A percentile compares a stretch with the other conserved stretches of the same genome.
phyloP scores from a whole-genome alignment of 2,888 invertebrate genomes.

The Gastrophysa polygoni region DNA sequence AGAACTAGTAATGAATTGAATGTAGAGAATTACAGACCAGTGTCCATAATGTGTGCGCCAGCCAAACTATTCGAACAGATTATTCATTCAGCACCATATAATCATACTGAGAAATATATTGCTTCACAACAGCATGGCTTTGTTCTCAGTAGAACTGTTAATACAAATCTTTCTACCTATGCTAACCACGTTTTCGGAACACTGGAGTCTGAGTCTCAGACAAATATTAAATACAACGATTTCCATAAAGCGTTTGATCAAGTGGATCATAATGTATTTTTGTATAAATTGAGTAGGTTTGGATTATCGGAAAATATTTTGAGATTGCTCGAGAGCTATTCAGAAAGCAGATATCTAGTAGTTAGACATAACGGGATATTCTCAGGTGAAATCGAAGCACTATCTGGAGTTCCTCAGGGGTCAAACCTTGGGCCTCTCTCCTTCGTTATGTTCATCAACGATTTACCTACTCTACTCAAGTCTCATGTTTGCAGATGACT shows the following conservation, averaged over 20 bases:
- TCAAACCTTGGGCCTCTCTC: neutral
- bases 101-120: neutral
- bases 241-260: neutral
- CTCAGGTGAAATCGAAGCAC: neutral
- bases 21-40: neutral
- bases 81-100: neutral
- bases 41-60: neutral
- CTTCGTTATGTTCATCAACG: neutral
- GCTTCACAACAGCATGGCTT: neutral
- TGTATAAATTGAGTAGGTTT: neutral
- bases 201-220: neutral
- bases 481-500: constrained; percentile 1
- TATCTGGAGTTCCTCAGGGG: neutral
- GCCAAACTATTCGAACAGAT: neutral
- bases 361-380: neutral
- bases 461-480: neutral
- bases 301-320: neutral
- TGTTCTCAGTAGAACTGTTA: neutral
- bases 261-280: neutral
- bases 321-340: neutral
- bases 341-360: neutral
- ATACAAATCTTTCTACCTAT: neutral
- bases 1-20: neutral
- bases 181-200: neutral
- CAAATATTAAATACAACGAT: neutral